phyloP scores from a whole-genome alignment of 2,888 invertebrate genomes.

The Gortyna flavago region DNA sequence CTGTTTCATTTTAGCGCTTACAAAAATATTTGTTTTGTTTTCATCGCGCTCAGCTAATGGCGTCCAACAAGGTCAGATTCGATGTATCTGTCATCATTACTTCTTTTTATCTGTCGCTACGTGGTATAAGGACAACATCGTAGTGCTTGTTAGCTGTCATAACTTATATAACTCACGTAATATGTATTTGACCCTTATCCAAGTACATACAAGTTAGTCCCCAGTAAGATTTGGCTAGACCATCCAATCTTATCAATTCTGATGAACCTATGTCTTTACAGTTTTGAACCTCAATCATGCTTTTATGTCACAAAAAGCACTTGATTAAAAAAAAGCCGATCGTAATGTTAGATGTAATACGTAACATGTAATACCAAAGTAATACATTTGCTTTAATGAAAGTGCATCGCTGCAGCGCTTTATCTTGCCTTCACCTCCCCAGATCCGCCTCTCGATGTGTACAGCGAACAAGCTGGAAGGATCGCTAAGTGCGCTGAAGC shows the following conservation, averaged over 20 bases:
- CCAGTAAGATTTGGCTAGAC: not conserved
- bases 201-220: not conserved
- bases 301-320: not conserved
- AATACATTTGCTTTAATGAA: not conserved
- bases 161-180: not conserved
- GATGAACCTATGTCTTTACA: not conserved
- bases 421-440: constrained; percentile 33
- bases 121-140: not conserved
- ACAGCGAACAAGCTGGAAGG: constrained; percentile 94
- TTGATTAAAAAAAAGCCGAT: not conserved
- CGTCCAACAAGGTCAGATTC: constrained; percentile 67
- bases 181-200: not conserved
- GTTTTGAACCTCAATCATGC: not conserved
- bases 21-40: constrained; percentile 56
- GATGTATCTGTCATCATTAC: not conserved
- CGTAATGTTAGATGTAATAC: not conserved
- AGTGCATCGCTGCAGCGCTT: not conserved
- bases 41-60: constrained; percentile 64
- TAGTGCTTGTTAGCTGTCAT: not conserved
- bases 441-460: constrained; percentile 96
- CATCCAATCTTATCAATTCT: not conserved
- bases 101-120: not conserved
- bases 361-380: not conserved
- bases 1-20: constrained; percentile 13
- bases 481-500: constrained; percentile 95